phyloP scores from a whole-genome alignment of 2,888 invertebrate genomes.

The Drosophila limbata region DNA sequence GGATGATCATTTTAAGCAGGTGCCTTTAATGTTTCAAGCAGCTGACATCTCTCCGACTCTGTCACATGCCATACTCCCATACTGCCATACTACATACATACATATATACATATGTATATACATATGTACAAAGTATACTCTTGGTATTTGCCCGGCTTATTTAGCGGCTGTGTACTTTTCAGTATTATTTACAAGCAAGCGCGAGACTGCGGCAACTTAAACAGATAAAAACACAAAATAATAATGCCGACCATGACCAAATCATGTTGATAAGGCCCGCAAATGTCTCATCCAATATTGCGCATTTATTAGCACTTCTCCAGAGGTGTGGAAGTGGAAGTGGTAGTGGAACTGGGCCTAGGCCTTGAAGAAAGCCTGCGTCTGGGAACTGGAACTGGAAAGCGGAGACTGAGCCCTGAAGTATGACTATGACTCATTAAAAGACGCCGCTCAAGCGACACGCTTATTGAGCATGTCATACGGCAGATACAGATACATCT shows the following conservation, averaged over 20 bases:
- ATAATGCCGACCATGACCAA: conserved; percentile 50
- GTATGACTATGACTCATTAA: conserved; percentile 64
- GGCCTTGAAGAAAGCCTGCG: conserved; percentile 1
- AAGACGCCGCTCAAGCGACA: conserved; percentile 53
- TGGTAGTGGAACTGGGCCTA: conserved; percentile 14
- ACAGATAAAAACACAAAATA: conserved; percentile 45
- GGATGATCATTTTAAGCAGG: conserved; percentile 38
- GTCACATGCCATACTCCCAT: conserved; percentile 65
- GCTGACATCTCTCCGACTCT: conserved; percentile 50
- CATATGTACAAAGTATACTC: background rate
- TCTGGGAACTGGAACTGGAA: background rate
- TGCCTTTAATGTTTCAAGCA: conserved; percentile 44
- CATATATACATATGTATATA: conserved; percentile 7
- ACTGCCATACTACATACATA: conserved; percentile 14
- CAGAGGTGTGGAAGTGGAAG: conserved; percentile 17
- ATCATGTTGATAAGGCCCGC: conserved; percentile 56
- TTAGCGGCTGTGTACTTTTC: conserved; percentile 57
- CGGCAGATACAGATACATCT: conserved; percentile 18
- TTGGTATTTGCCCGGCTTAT: conserved; percentile 64
- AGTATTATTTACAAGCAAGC: conserved; percentile 66
- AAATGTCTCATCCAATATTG: conserved; percentile 19
- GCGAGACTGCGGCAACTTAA: conserved; percentile 50
- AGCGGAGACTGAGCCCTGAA: background rate
- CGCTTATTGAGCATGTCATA: conserved; percentile 57
- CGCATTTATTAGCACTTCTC: conserved; percentile 55